Percentiles rank a stretch among this genome's conserved stretches.
phyloP scores from a whole-genome alignment of 2,113 vertebrate species.

The Rhea pennata region DNA sequence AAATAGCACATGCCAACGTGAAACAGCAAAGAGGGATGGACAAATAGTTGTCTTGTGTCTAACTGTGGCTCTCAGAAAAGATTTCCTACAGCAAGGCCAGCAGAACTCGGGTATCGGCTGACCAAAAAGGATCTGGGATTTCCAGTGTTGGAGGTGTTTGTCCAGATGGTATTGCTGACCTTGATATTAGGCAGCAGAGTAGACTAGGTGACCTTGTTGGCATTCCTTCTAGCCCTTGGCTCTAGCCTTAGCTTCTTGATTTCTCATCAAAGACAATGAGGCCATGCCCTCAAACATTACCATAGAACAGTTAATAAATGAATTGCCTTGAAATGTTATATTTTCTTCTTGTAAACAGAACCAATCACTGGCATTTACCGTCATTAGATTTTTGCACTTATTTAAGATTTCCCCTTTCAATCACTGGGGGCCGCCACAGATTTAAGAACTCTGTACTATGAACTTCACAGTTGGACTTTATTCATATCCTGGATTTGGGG shows the following conservation, averaged over 20 bases:
- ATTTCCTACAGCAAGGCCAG: neutral
- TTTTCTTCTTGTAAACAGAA: neutral
- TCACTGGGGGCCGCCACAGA: neutral
- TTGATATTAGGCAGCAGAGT: too few relatives aligned
- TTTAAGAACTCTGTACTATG: neutral
- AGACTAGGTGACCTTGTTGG: neutral
- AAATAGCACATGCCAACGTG: neutral
- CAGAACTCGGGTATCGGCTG: neutral
- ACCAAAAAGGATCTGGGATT: neutral
- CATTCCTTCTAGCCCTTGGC: neutral
- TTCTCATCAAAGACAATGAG: neutral
- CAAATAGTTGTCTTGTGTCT: neutral
- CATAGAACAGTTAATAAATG: neutral
- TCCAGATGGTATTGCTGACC: neutral
- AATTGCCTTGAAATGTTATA: neutral
- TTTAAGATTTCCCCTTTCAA: neutral
- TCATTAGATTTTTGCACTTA: neutral
- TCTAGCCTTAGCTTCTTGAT: neutral
- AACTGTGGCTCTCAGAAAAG: neutral
- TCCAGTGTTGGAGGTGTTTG: neutral
- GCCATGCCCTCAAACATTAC: accelerated
- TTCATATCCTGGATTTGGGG: neutral
- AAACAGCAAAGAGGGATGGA: neutral
- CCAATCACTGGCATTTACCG: neutral
- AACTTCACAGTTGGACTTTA: neutral